Evolutionary conservation across 1,140 invertebrate genomes (phyloP).

Genomic region (Bombus consobrinus): DNA sequence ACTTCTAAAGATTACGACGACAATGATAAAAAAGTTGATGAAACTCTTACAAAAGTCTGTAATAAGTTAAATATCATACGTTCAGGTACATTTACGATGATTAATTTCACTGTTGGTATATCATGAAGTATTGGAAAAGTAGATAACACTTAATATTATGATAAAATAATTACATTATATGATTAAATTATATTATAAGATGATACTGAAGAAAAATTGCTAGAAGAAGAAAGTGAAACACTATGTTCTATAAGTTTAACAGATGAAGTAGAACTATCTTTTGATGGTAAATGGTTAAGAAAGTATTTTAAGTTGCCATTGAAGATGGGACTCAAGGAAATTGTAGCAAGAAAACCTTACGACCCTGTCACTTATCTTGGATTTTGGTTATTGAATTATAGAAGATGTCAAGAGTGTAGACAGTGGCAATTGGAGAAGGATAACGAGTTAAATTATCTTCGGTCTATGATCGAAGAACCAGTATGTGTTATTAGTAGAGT

Average conservation of each 20-base stretch:
- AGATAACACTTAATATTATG: neutral
- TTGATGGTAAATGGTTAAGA: slow-evolving; percentile 50
- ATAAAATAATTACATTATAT: neutral
- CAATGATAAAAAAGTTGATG: neutral
- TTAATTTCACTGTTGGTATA: neutral
- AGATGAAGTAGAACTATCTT: slow-evolving; percentile 38
- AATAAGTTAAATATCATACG: slow-evolving; percentile 16
- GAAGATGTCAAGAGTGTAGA: slow-evolving; percentile 33
- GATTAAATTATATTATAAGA: neutral
- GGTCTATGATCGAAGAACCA: slow-evolving; percentile 20
- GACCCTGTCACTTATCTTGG: slow-evolving; percentile 58
- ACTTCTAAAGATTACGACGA: neutral
- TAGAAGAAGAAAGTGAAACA: neutral
- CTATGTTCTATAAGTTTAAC: neutral
- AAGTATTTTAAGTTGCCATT: slow-evolving; percentile 46
- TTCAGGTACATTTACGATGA: neutral
- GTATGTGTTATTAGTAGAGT: slow-evolving; percentile 1
- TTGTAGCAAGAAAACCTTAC: slow-evolving; percentile 48
- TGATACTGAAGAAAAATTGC: neutral
- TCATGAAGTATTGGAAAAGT: neutral
- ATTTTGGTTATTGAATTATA: slow-evolving; percentile 61
- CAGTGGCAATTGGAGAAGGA: slow-evolving; percentile 16
- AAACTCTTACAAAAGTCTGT: neutral
- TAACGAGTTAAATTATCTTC: slow-evolving; percentile 26
- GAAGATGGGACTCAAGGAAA: slow-evolving; percentile 56